Base-by-base conservation (phyloP, 2,113 vertebrate genomes). In the Zapus hudsonius region DNA sequence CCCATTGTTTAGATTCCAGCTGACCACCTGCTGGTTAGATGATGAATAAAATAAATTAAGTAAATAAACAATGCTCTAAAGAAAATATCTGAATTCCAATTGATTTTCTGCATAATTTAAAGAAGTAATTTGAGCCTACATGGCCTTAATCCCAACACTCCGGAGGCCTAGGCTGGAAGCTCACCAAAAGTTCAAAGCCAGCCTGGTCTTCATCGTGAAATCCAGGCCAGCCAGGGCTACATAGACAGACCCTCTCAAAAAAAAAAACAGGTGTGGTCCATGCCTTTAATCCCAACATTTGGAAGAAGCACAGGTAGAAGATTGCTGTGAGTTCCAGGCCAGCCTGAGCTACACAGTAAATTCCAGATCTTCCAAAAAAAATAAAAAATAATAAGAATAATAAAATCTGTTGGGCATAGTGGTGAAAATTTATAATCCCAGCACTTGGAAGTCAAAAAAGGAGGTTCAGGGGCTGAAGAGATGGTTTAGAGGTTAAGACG, bases 21-120 rank as follows among this genome's bases (percentile, higher is more conserved):
- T 90, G 79, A 75, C 42, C 74, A 78, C 72, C 33, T 93, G n/a
- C 67, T 78, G 78, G 38, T 90, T 84, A 90, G 73, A 63, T 25
- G 61, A 64, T 81, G 52, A 95, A 92, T 95, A 91, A 95, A 95
- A 89, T 42, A 74, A 52, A 55, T 40, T 63, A 73, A 73, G 29
- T 1, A n/a, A 31, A 33, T 69, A 52, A 52, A 52, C 16, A 52
- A 52, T 52, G 12, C 52, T 84, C 61, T 87, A 69, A 69, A 90
- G 83, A 55, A 92, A 89, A 93, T 29, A 13, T 78, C 79, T 84
- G 70, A 33, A 76, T 82, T n/a, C 73, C 36, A 23, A 10, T 70
- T 73, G 66, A 89, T 36, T 94, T 78, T 67, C 0, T 83, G n/a
- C 16, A 0, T 38, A 52, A 36, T 29, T 67, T 69, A 55, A 42